Evolutionary conservation across 2,888 invertebrate genomes (phyloP), one percentile per base, ranked within the genome.

Genomic region (Sphecodes monilicornis): DNA sequence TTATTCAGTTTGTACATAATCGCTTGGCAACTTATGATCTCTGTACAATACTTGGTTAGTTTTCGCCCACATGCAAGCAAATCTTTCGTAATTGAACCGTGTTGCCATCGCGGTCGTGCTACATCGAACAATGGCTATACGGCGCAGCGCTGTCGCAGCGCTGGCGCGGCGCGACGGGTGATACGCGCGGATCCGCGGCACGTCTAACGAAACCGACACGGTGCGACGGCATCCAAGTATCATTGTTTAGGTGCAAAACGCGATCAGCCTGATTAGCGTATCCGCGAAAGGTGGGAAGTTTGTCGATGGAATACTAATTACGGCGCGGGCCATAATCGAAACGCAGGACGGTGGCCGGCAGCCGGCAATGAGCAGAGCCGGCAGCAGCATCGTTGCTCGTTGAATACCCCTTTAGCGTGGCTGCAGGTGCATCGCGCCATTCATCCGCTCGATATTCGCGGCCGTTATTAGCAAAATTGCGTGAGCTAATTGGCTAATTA

Each of bases 401-500:
- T 82, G 80, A 83, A 86, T 84, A 75, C 74, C 78, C 79, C 87
- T 80, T 83, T 88, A 86, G 83, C 77, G 81, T 82, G 82, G 88
- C 87, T 88, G 86, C 93, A 94, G 93, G 91, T 93, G 93, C 91
- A 90, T 89, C 91, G 81, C 86, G 89, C 91, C 91, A 90, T 88
- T 92, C 91, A 92, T 84, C 82, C 71, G 78, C 76, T 82, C 85
- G 85, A 80, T 84, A 84, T 80, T 80, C 79, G 77, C 85, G 78
- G 60, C 77, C 88, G 91, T 92, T 92, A 92, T 93, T 93, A 91
- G 91, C 91, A 92, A 93, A 93, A 94, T 92, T 93, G 92, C 92
- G 90, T 89, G 90, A 90, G 90, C 91, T 93, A 94, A 93, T 93
- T 91, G 92, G 92, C 92, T 93, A 94, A 94, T 93, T 93, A 91